Percentiles rank a stretch among this genome's conserved stretches.
phyloP scores from a whole-genome alignment of 2,113 vertebrate species.

The Seriola quinqueradiata region DNA sequence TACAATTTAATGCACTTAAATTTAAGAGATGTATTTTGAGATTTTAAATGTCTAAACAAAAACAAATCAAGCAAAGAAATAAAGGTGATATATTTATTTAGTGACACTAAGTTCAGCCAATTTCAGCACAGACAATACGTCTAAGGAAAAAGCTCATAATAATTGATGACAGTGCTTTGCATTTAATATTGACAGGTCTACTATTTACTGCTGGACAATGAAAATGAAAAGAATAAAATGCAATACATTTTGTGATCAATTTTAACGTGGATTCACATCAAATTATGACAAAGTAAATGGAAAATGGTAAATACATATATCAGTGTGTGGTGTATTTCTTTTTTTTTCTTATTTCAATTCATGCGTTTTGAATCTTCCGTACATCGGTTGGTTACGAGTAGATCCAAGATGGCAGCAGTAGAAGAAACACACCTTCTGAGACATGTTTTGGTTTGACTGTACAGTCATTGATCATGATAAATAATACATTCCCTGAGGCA shows the following conservation, averaged over 20 bases:
- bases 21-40: background rate
- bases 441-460: background rate
- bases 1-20: background rate
- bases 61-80: background rate
- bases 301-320: background rate
- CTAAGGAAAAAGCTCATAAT: background rate
- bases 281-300: background rate
- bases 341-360: background rate
- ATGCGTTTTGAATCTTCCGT: background rate
- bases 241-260: background rate
- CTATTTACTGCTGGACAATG: background rate
- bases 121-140: background rate
- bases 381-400: background rate
- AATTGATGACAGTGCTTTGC: background rate
- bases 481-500: background rate
- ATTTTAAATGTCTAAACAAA: background rate
- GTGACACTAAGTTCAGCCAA: too few species aligned
- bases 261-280: background rate
- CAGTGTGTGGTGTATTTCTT: background rate
- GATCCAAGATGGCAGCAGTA: background rate
- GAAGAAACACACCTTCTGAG: background rate
- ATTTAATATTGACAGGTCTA: background rate
- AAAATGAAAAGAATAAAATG: too few species aligned
- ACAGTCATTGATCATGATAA: background rate
- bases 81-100: background rate